Evolutionary conservation across 2,888 invertebrate species (phyloP).

Genomic region (Adineta ricciae): DNA sequence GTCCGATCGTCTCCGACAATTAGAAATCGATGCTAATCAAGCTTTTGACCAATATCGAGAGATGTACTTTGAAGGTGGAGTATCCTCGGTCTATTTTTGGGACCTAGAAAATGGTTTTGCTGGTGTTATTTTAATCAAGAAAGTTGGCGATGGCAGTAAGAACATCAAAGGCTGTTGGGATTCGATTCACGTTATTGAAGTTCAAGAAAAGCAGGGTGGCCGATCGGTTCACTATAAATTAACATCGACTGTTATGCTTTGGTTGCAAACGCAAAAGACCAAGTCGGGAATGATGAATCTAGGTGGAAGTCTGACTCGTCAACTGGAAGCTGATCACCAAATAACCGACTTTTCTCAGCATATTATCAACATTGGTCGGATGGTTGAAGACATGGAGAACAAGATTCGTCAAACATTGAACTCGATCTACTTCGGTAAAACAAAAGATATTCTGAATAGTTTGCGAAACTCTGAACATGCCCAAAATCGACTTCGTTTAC

Average conservation of each 20-base stretch:
- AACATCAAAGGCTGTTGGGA: conserved; percentile 79
- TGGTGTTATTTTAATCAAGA: conserved; percentile 94
- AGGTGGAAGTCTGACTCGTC: conserved; percentile 91
- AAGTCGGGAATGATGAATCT: conserved; percentile 97
- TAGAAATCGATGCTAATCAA: conserved; percentile 93
- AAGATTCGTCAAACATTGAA: conserved; percentile 94
- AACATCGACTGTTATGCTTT: conserved; percentile 96
- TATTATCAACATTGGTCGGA: conserved; percentile 91
- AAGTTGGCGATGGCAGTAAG: conserved; percentile 61
- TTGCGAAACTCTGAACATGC: conserved; percentile 54
- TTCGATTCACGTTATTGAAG: conserved; percentile 96
- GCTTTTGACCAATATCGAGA: conserved; percentile 97
- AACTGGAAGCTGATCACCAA: conserved; percentile 55
- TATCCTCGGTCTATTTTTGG: conserved; percentile 98
- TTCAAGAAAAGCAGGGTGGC: conserved; percentile 75
- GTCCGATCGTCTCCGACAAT: conserved; percentile 82
- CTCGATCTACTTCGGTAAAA: conserved; percentile 98
- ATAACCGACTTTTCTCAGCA: conserved; percentile 59
- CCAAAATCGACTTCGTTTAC: not conserved
- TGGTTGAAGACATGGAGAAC: conserved; percentile 99
- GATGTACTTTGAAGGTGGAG: conserved; percentile 97
- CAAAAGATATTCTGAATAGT: conserved; percentile 91
- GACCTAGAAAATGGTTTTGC: conserved; percentile 87
- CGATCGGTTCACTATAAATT: conserved; percentile 86
- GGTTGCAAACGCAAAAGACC: conserved; percentile 88